Evolutionary conservation across 1,140 invertebrate genomes (phyloP).

Genomic region (Drosophila takahashii): DNA sequence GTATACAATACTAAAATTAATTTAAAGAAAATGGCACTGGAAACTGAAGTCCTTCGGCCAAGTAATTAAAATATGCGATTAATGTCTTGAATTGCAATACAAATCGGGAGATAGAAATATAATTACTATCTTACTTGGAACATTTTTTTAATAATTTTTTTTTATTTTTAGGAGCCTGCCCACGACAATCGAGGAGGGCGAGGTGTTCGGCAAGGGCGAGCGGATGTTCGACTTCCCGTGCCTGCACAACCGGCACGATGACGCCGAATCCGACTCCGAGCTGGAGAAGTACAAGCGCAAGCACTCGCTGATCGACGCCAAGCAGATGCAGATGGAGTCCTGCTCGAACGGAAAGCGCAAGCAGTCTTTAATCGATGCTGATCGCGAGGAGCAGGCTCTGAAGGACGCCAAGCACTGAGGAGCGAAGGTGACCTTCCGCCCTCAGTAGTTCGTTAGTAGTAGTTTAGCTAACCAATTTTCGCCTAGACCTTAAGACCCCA

Average conservation of each 20-base stretch:
- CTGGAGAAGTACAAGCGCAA: conserved; percentile 79
- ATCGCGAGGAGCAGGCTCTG: conserved; percentile 72
- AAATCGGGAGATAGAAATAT: too few species aligned
- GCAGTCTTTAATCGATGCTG: conserved; percentile 75
- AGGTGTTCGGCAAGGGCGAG: conserved; percentile 87
- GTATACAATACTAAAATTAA: too few species aligned
- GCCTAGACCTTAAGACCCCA: conserved; percentile 34
- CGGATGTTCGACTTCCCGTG: conserved; percentile 86
- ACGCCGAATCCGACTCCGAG: conserved; percentile 71
- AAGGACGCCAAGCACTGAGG: conserved; percentile 78
- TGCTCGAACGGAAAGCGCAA: conserved; percentile 75
- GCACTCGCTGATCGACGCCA: conserved; percentile 79
- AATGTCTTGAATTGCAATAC: too few species aligned
- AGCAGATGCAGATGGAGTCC: conserved; percentile 74
- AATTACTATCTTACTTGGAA: not conserved
- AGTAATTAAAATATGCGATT: not conserved
- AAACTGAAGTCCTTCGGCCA: too few species aligned
- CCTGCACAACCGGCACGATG: conserved; percentile 63
- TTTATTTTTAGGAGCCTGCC: conserved; percentile 85
- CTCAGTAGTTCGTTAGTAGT: conserved; percentile 35
- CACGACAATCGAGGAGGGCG: conserved; percentile 87
- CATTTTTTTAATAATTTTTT: not conserved
- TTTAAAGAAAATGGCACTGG: too few species aligned
- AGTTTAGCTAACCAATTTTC: conserved; percentile 74
- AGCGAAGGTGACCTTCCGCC: not conserved